A percentile compares a stretch with the other conserved stretches of the same genome.
These are phyloP conservation scores for Neocrepidodera transversa DNA, from an alignment of 2,888 invertebrate species.

Conservation along the genomic window DNA sequence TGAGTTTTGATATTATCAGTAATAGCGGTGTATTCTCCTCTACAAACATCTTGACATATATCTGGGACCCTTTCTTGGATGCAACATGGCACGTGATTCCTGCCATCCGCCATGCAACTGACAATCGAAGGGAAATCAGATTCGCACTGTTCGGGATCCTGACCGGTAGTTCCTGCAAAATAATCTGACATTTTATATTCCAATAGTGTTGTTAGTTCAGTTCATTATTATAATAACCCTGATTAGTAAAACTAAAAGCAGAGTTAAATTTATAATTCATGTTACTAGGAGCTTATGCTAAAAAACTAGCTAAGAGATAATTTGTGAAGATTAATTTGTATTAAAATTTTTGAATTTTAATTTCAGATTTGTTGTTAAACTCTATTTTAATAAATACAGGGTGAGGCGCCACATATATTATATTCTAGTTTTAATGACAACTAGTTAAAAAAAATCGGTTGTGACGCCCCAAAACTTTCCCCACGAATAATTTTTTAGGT, in stretches of 20 bases:
- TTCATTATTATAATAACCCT: background rate
- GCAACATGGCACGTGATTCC: conserved; percentile 87
- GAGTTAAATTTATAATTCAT: background rate
- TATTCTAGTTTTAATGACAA: too few relatives aligned
- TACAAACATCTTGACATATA: conserved; percentile 84
- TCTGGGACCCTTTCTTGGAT: conserved; percentile 82
- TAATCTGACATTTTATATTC: conserved; percentile 24
- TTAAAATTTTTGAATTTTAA: too few relatives aligned
- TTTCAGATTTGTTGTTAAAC: too few relatives aligned
- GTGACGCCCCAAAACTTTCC: too few relatives aligned
- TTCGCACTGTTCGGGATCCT: conserved; percentile 83
- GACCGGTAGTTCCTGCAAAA: conserved; percentile 76
- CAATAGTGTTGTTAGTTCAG: conserved; percentile 8
- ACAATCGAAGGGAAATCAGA: conserved; percentile 82
- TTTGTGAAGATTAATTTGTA: too few relatives aligned
- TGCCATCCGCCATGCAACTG: conserved; percentile 79
- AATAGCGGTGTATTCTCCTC: conserved; percentile 84
- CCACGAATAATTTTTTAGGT: too few relatives aligned
- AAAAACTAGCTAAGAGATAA: too few relatives aligned
- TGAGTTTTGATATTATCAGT: conserved; percentile 85
- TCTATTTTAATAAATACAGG: too few relatives aligned
- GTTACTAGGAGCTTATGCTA: too few relatives aligned
- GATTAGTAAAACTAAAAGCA: conserved; percentile 16
- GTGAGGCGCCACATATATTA: too few relatives aligned
- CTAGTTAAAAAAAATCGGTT: too few relatives aligned